Evolutionary conservation across 2,888 invertebrate genomes (phyloP).

Genomic region (Neoitamus cyanurus): DNA sequence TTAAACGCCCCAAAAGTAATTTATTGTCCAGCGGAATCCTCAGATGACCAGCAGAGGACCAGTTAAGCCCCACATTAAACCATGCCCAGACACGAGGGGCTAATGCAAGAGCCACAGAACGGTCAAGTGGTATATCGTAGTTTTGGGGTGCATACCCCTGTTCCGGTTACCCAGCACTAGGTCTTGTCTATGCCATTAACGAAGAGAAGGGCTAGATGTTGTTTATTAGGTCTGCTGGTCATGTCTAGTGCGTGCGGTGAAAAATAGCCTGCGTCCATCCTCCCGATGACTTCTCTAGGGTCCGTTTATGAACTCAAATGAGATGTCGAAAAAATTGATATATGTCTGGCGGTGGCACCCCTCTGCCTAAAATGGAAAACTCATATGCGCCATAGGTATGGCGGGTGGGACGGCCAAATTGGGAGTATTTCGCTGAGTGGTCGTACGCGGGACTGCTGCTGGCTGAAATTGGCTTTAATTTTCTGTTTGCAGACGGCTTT

Average conservation of each 20-base stretch:
- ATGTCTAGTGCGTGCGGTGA: conserved; percentile 32
- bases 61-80: conserved; percentile 35
- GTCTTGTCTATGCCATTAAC: conserved; percentile 17
- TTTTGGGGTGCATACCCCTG: conserved; percentile 5
- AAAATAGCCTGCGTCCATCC: conserved; percentile 10
- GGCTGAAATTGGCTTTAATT: conserved; percentile 17
- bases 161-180: neutral
- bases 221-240: conserved; percentile 38
- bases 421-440: neutral
- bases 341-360: conserved; percentile 27
- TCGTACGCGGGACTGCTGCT: neutral
- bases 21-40: conserved; percentile 34
- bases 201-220: conserved; percentile 5
- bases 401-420: neutral
- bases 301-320: conserved; percentile 34
- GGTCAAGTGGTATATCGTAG: neutral
- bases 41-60: conserved; percentile 29
- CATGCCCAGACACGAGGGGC: neutral
- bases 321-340: conserved; percentile 38
- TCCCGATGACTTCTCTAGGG: neutral
- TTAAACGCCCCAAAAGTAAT: conserved; percentile 37
- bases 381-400: neutral
- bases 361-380: neutral
- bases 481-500: conserved; percentile 10
- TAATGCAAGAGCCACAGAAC: conserved; percentile 7